phyloP scores from a whole-genome alignment of 2,113 vertebrate genomes.

The Phoxinus phoxinus region DNA sequence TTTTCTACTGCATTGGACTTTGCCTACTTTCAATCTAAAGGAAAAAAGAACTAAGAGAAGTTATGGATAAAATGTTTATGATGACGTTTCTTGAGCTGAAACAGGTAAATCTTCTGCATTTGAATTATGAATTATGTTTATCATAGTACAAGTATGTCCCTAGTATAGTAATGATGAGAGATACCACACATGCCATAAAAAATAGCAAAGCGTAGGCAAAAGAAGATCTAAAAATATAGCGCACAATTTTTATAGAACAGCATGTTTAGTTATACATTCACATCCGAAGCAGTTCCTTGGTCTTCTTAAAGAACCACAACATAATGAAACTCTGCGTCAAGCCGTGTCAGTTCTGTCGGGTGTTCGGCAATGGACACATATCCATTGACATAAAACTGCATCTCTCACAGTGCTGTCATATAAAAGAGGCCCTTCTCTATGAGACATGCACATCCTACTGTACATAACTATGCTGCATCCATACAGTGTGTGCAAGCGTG shows the following conservation, averaged over 20 bases:
- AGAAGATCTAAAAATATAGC: background rate
- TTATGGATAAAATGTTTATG: background rate
- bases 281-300: constrained; percentile 18
- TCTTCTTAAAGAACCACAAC: constrained; percentile 3
- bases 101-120: background rate
- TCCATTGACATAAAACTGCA: constrained; percentile 53
- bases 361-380: constrained; percentile 61
- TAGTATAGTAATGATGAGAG: background rate
- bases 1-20: background rate
- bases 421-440: constrained; percentile 63
- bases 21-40: background rate
- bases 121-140: background rate
- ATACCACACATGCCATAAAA: background rate
- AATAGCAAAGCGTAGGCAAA: background rate
- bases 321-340: constrained; percentile 50
- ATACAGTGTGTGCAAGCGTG: background rate
- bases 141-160: background rate
- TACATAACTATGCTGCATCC: background rate
- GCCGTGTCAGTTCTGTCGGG: constrained; percentile 41
- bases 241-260: background rate
- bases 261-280: background rate
- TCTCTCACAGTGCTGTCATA: constrained; percentile 64
- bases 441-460: constrained; percentile 55
- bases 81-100: background rate
- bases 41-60: background rate